A percentile compares a stretch with the other conserved stretches of the same genome.
Evolutionary conservation across 1,140 invertebrate genomes (phyloP).

Genomic region (Cydia fagiglandana): DNA sequence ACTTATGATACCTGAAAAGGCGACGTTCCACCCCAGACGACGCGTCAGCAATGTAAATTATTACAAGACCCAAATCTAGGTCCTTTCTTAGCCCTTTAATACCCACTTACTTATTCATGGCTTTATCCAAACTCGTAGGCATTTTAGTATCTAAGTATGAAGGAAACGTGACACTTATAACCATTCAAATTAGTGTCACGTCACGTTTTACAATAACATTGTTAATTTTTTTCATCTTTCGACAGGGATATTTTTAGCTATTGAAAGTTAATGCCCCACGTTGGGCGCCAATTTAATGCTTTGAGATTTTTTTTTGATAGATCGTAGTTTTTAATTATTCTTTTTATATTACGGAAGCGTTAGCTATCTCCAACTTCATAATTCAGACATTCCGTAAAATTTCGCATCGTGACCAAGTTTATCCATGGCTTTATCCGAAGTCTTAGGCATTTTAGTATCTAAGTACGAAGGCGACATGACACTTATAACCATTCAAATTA

Average conservation of each 20-base stretch:
- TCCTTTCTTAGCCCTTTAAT: neutral
- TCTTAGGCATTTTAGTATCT: neutral
- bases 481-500: slow-evolving; percentile 3
- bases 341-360: neutral
- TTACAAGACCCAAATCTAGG: slow-evolving; percentile 16
- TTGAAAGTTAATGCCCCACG: neutral
- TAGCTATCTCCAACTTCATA: neutral
- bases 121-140: neutral
- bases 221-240: neutral
- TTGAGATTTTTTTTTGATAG: neutral
- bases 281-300: neutral
- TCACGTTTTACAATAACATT: neutral
- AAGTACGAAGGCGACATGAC: slow-evolving; percentile 9
- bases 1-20: slow-evolving; percentile 2
- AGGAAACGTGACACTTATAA: slow-evolving; percentile 17
- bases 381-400: slow-evolving; percentile 2
- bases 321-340: neutral
- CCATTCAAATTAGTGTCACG: neutral
- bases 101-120: slow-evolving; percentile 15
- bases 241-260: neutral
- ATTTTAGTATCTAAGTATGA: neutral
- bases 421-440: slow-evolving; percentile 2
- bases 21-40: neutral
- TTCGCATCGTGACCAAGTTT: slow-evolving; percentile 12
- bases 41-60: slow-evolving; percentile 14